Percentiles rank a stretch among this genome's conserved stretches.
These are phyloP conservation scores for Ondatra zibethicus DNA, from an alignment of 2,113 vertebrate species.

Conservation along the genomic window DNA sequence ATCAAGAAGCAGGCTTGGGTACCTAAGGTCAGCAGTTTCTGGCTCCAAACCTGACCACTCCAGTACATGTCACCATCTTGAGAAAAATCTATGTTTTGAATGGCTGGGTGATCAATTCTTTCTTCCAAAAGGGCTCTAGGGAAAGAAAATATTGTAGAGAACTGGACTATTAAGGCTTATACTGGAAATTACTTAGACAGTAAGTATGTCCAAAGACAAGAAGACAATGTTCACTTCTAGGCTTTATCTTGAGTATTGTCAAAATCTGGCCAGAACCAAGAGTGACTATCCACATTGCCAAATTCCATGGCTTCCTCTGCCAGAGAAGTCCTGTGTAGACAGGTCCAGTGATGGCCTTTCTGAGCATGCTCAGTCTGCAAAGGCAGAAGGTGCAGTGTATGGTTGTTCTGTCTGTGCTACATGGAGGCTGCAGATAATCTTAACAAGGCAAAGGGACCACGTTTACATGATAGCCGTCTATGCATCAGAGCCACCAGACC, in stretches of 20 bases:
- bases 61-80: constrained; percentile 76
- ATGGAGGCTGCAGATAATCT: constrained; percentile 84
- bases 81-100: constrained; percentile 84
- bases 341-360: constrained; percentile 88
- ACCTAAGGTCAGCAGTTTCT: constrained; percentile 88
- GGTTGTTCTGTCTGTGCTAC: constrained; percentile 91
- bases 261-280: constrained; percentile 87
- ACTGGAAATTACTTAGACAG: constrained; percentile 90
- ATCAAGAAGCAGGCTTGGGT: constrained; percentile 68
- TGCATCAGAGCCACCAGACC: constrained; percentile 89
- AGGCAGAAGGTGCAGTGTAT: constrained; percentile 90
- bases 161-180: constrained; percentile 88
- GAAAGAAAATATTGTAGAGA: constrained; percentile 87
- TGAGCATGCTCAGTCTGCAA: constrained; percentile 88
- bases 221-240: constrained; percentile 91
- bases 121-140: constrained; percentile 91
- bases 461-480: constrained; percentile 86
- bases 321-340: constrained; percentile 84
- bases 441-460: constrained; percentile 86
- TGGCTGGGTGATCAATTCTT: constrained; percentile 89
- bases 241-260: constrained; percentile 92
- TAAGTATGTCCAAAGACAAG: constrained; percentile 84
- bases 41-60: constrained; percentile 87
- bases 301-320: constrained; percentile 92
- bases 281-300: constrained; percentile 88